Evolutionary conservation across 2,888 invertebrate genomes (phyloP).

Genomic region (Cryptocephalus moraei): DNA sequence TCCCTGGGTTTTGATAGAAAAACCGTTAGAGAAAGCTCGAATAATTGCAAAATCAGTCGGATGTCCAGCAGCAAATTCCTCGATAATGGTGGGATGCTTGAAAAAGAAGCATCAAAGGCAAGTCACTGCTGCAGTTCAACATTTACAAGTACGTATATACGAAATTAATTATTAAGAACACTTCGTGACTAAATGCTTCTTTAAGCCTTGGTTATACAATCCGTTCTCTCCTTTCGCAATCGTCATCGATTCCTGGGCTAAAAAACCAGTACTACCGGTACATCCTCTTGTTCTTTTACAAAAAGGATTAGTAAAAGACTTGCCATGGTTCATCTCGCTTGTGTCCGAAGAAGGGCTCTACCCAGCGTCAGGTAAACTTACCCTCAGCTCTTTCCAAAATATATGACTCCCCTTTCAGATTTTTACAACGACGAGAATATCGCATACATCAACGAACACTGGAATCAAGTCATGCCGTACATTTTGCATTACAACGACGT

Average conservation of each 20-base stretch:
- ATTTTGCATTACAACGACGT: conserved; percentile 36
- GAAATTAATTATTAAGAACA: neutral
- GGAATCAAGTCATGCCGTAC: conserved; percentile 32
- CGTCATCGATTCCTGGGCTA: conserved; percentile 38
- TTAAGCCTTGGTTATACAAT: conserved; percentile 50
- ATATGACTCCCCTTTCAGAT: conserved; percentile 17
- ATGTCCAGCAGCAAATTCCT: conserved; percentile 46
- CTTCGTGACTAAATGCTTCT: conserved; percentile 4
- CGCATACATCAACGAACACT: conserved; percentile 27
- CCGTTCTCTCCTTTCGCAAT: conserved; percentile 67
- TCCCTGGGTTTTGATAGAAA: conserved; percentile 46
- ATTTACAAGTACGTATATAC: conserved; percentile 36
- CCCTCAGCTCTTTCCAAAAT: too few species aligned
- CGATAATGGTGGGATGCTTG: conserved; percentile 47
- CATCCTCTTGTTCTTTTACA: conserved; percentile 51
- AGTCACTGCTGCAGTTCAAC: conserved; percentile 31
- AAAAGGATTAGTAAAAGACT: conserved; percentile 47
- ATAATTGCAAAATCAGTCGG: conserved; percentile 52
- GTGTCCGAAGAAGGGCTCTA: conserved; percentile 2
- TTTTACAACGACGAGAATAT: conserved; percentile 25
- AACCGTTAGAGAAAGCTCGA: conserved; percentile 49
- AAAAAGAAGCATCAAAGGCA: conserved; percentile 45
- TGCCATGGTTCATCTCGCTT: conserved; percentile 55
- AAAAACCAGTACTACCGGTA: conserved; percentile 53
- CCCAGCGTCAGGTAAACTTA: neutral